Base-by-base conservation (phyloP, 2,113 vertebrate genomes). In the Boulengeromyrus knoepffleri region DNA sequence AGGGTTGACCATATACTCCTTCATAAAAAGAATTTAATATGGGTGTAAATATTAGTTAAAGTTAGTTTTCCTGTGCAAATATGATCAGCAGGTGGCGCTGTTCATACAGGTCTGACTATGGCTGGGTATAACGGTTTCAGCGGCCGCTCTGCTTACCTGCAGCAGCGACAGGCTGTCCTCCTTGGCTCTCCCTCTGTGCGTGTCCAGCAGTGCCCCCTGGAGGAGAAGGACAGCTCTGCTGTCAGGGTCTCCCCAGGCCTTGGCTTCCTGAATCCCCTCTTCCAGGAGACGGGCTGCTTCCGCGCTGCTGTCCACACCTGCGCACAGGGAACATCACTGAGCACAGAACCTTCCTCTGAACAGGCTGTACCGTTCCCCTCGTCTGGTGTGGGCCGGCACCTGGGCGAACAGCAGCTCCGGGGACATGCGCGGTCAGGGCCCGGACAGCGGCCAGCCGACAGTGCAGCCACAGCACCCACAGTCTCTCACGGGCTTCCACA, bases 141-240 rank as follows among this genome's bases (percentile, higher is more conserved):
- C 1, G 9, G 9, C n/a, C 2, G 9, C 12, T 66, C n/a, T 66
- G 47, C 92, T 91, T 91, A 98, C 98, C 97, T 98, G 95, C 58
- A 99, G 92, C 45, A 95, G 93, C 90, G 58, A 87, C 87, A 95
- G 91, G 92, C 97, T 96, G 88, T 94, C 94, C 80, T 95, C 94
- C 85, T 93, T 89, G 0, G 94, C 92, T 89, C 87, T 94, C 87
- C 96, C 96, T 93, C 97, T 96, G 91, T 95, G 95, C 62, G 96
- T 94, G 92, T 97, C 94, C 74, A 98, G 92, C 89, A 95, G 90
- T 39, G 96, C 96, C 58, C 93, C 93, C 94, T 98, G 97, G 36
- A 98, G 92, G 94, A 98, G 95, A 53, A 98, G 92, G 91, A 97
- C 95, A 83, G 97, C 96, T 91, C 96, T 96, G 70, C 93, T 93